Base-by-base conservation (phyloP, 2,888 invertebrate genomes). In the Stenolophus ochropezus region DNA sequence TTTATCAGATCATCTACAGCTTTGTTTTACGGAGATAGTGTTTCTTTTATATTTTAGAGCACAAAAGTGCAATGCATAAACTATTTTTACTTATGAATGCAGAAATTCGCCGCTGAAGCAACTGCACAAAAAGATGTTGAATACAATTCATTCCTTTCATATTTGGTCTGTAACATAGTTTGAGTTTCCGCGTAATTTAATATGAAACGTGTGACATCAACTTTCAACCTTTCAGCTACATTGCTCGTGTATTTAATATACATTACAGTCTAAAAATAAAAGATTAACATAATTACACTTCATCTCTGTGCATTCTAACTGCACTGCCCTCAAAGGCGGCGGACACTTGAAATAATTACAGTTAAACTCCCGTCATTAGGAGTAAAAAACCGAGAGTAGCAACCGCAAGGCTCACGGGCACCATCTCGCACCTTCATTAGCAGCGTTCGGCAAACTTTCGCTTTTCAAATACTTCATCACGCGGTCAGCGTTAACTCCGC, bases 401-500 rank as follows among this genome's bases (percentile, higher is more conserved):
- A 21, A 33, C 65, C 65, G 18, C 33, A 33, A n/a, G n/a, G 2
- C 18, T 21, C 65, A 33, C 33, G 11, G 5, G 27, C 33, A 3
- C 25, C 74, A 74, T 27, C 51, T 74, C 51, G 25, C 74, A 74
- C 74, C 74, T 74, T 74, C 51, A 74, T 74, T 74, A 74, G 74
- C 51, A 53, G 53, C 74, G 53, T 74, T 74, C 53, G 74, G 53
- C 14, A 69, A 42, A 69, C 65, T 69, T 69, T 69, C 42, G 25
- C 51, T 53, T 53, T 53, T 51, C 74, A 53, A 74, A 74, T 74
- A 74, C 74, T 74, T 74, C 74, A 74, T 74, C 49, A 53, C 74
- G 74, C 74, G 74, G 74, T 74, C 74, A 74, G 25, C 74, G 74
- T 42, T 53, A 74, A 74, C 74, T 74, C 53, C 53, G 74, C 25